Evolutionary conservation across 2,888 invertebrate genomes (phyloP), one percentile per base, ranked within the genome.

Genomic region (Habrosyne pyritoides): DNA sequence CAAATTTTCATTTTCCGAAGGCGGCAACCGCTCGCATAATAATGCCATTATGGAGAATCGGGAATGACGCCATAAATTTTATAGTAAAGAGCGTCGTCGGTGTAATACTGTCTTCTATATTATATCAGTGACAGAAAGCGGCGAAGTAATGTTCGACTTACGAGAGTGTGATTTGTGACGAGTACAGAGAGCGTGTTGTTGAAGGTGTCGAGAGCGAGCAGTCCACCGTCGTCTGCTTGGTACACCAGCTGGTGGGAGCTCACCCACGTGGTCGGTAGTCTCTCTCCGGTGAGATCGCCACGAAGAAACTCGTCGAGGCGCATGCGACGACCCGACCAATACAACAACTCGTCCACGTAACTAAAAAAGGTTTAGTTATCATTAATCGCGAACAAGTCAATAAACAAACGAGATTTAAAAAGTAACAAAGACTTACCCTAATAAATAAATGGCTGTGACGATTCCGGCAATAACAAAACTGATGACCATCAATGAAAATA

Each of bases 291-390:
- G 77, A 96, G 90, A 79, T 96, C 96, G 65, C 95, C 97, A 84
- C 96, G 96, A 70, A 97, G 93, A 86, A 96, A 96, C 93, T 97
- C 96, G 92, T 97, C 96, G 73, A 97, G 93, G 63, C 96, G 95
- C 95, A 97, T 96, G 67, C 97, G 95, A 70, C 96, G 95, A 60
- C 97, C 97, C 77, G 96, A 97, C 97, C 97, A 97, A 89, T 97
- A 97, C 64, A 97, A 93, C 73, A 97, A 93, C 91, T 97, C 97
- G 94, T 97, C 97, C 84, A 97, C 97, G 93, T 97, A 97, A 79
- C 95, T 95, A 81, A 2, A 47, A 64, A 75, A 58, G 50, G 8
- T 5, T 33, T 6, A 33, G 14, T 42, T 42, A 2, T 18, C 18
- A 8, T 47, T 12, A 47, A 22, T 5, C 22, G 22, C 10, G 12